Conservation (phyloP, 2,888 invertebrate species). For the Tenthredo livida region DNA sequence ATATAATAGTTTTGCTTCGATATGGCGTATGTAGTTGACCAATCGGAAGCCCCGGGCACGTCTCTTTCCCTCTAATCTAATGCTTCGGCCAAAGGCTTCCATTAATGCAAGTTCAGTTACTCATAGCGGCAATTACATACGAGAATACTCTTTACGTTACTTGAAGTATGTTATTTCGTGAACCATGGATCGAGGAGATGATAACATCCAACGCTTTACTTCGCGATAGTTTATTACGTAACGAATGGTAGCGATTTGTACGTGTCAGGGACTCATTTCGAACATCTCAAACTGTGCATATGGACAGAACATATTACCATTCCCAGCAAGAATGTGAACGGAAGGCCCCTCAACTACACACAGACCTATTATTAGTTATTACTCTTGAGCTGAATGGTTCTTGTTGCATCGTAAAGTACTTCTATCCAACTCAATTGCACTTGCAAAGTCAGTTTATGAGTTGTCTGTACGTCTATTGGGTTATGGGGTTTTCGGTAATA, state of each 20-base stretch:
- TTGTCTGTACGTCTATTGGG: not conserved
- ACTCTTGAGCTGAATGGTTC: not conserved
- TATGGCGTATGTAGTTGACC: constrained; percentile 7
- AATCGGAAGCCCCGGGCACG: constrained; percentile 26
- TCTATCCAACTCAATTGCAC: not conserved
- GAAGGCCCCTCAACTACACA: constrained; percentile 26
- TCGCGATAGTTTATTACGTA: constrained; percentile 38
- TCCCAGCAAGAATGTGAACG: not conserved
- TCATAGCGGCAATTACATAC: constrained; percentile 42
- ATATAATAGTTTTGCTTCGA: not conserved
- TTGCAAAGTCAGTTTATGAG: constrained; percentile 18
- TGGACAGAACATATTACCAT: not conserved
- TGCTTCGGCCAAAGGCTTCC: constrained; percentile 9
- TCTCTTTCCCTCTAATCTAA: constrained; percentile 33
- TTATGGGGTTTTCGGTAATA: not conserved
- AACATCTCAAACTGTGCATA: too few species aligned
- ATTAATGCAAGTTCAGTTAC: constrained; percentile 45
- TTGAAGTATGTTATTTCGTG: constrained; percentile 41
- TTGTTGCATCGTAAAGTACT: not conserved
- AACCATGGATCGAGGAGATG: not conserved
- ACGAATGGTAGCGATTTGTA: constrained; percentile 36
- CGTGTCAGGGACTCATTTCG: constrained; percentile 6
- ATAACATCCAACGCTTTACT: not conserved
- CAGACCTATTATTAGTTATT: not conserved
- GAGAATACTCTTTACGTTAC: constrained; percentile 38